phyloP scores from a whole-genome alignment of 2,888 invertebrate species.

The Neoaliturus tenellus region DNA sequence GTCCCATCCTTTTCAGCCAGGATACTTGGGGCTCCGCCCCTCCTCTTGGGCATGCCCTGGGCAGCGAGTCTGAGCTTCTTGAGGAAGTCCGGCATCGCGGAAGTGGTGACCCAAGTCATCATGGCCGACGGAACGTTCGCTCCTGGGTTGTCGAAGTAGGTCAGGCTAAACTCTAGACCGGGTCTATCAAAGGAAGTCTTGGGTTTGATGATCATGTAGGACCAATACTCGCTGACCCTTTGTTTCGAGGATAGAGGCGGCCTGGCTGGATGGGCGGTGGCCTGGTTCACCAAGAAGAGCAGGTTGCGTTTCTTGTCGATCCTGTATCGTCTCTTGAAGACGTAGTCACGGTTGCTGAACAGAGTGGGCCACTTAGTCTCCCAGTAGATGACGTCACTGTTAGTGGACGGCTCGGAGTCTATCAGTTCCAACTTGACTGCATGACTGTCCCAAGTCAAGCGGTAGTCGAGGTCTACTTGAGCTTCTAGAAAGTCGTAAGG shows the following conservation, averaged over 20 bases:
- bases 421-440: constrained; percentile 83
- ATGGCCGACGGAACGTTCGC: constrained; percentile 83
- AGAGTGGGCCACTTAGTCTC: constrained; percentile 93
- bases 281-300: constrained; percentile 81
- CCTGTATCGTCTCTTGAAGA: constrained; percentile 83
- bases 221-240: constrained; percentile 85
- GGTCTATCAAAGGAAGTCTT: constrained; percentile 77
- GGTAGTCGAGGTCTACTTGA: constrained; percentile 87
- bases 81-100: constrained; percentile 86
- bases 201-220: constrained; percentile 89
- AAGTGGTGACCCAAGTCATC: constrained; percentile 81
- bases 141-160: constrained; percentile 93
- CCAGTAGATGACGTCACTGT: constrained; percentile 90
- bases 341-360: constrained; percentile 92
- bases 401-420: constrained; percentile 77
- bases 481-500: constrained; percentile 89
- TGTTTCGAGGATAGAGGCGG: constrained; percentile 82
- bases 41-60: constrained; percentile 75
- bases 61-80: constrained; percentile 82
- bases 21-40: constrained; percentile 2
- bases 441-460: constrained; percentile 87
- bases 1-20: neutral
- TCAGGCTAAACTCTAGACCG: constrained; percentile 88
- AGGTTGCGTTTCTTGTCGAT: constrained; percentile 76
- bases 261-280: constrained; percentile 81